Percentiles rank a stretch among this genome's conserved stretches.
Conservation (phyloP, 2,113 vertebrate species). For the Marcusenius ussheri region DNA sequence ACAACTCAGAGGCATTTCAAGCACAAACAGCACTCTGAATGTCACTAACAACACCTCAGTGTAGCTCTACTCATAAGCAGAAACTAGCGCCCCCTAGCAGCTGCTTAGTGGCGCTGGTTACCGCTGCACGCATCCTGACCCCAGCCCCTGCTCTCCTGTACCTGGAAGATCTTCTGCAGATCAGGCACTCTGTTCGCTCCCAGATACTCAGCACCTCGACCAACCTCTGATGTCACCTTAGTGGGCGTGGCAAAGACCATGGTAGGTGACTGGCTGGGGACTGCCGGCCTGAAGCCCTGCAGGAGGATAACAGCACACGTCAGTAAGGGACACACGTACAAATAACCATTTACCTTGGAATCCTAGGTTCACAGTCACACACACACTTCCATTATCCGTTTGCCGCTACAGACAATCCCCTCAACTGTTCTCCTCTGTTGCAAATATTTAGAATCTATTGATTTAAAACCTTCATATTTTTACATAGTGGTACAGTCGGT, state of each 20-base stretch:
- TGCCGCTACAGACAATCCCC: not conserved
- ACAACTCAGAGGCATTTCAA: not conserved
- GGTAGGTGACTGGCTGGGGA: slow-evolving; percentile 63
- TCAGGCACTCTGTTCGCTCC: slow-evolving; percentile 74
- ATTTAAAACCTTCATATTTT: not conserved
- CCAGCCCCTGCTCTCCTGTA: slow-evolving; percentile 33
- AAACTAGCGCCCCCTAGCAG: not conserved
- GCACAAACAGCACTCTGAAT: not conserved
- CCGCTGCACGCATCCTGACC: not conserved
- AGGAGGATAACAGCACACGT: slow-evolving; percentile 37
- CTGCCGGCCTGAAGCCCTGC: slow-evolving; percentile 73
- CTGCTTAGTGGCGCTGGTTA: not conserved
- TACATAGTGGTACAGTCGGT: not conserved
- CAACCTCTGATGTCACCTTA: slow-evolving; percentile 59
- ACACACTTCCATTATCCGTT: not conserved
- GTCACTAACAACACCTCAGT: not conserved
- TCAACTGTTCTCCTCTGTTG: not conserved
- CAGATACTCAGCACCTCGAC: slow-evolving; percentile 52
- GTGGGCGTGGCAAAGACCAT: slow-evolving; percentile 73
- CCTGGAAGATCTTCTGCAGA: slow-evolving; percentile 85
- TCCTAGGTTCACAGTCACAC: not conserved
- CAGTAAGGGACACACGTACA: not conserved
- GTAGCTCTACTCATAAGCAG: not conserved
- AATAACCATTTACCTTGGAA: not conserved
- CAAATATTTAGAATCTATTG: not conserved